Conservation (phyloP, 2,888 invertebrate species). For the Gonocerus acuteangulatus region DNA sequence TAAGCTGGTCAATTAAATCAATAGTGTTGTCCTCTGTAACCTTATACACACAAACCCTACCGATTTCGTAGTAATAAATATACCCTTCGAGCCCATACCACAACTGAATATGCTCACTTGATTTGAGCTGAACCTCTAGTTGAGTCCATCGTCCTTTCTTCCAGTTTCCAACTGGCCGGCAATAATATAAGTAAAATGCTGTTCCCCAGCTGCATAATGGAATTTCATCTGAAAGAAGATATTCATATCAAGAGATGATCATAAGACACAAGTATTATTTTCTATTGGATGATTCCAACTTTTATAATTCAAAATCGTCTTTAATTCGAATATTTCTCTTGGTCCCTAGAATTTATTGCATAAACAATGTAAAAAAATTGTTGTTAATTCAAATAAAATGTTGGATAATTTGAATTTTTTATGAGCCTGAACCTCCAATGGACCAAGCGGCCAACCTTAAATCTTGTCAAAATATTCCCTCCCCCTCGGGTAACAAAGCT, state of each 20-base stretch:
- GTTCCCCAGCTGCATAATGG: constrained; percentile 16
- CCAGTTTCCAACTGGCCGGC: constrained; percentile 14
- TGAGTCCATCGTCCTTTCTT: constrained; percentile 5
- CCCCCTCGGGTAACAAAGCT: too few relatives aligned
- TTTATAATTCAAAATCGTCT: too few relatives aligned
- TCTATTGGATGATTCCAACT: too few relatives aligned
- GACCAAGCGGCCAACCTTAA: too few relatives aligned
- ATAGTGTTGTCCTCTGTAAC: constrained; percentile 1
- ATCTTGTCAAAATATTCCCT: too few relatives aligned
- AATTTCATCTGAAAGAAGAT: constrained; percentile 13
- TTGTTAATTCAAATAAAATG: too few relatives aligned
- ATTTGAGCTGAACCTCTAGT: constrained; percentile 5
- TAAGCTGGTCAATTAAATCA: background rate
- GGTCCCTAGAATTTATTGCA: too few relatives aligned
- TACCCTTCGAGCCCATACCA: constrained; percentile 5
- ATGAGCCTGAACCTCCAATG: too few relatives aligned
- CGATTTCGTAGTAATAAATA: constrained; percentile 6
- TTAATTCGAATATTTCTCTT: too few relatives aligned
- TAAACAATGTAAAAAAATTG: too few relatives aligned
- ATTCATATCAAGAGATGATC: background rate
- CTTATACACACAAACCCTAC: constrained; percentile 5
- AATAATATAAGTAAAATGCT: constrained; percentile 6
- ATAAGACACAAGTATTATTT: background rate
- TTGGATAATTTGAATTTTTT: too few relatives aligned
- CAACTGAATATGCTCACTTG: background rate